phyloP scores from a whole-genome alignment of 2,113 vertebrate genomes.

The Carassius auratus region DNA sequence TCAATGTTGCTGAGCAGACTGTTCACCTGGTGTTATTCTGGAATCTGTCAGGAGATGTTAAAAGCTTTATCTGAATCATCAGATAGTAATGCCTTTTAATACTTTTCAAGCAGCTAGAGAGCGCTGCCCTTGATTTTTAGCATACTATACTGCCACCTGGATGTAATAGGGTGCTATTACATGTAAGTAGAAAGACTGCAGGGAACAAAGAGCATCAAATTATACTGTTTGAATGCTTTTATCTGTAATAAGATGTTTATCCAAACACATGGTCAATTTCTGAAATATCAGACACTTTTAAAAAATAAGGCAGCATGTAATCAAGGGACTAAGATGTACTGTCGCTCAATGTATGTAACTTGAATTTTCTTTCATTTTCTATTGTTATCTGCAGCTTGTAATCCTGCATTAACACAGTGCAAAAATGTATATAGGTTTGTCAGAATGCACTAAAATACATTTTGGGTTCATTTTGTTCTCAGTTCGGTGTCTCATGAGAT shows the following conservation, averaged over 20 bases:
- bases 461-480: conserved; percentile 58
- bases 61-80: not conserved
- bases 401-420: conserved; percentile 64
- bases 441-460: conserved; percentile 73
- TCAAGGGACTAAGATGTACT: conserved; percentile 52
- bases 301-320: conserved; percentile 36
- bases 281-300: conserved; percentile 27
- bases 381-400: conserved; percentile 60
- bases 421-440: conserved; percentile 64
- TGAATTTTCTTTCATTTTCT: conserved; percentile 21
- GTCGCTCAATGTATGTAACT: conserved; percentile 43
- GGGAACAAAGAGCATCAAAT: conserved; percentile 16
- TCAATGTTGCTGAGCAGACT: conserved; percentile 6
- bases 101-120: not conserved
- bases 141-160: conserved; percentile 51
- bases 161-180: conserved; percentile 22
- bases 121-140: not conserved
- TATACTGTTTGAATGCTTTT: conserved; percentile 13
- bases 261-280: conserved; percentile 2
- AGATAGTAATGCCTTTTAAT: conserved; percentile 38
- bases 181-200: not conserved
- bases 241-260: not conserved
- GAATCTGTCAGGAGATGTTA: conserved; percentile 4
- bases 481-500: conserved; percentile 44
- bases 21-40: conserved; percentile 40